A percentile compares a stretch with the other conserved stretches of the same genome.
Conservation (phyloP, 2,888 invertebrate genomes). For the Mechanitis messenoides region DNA sequence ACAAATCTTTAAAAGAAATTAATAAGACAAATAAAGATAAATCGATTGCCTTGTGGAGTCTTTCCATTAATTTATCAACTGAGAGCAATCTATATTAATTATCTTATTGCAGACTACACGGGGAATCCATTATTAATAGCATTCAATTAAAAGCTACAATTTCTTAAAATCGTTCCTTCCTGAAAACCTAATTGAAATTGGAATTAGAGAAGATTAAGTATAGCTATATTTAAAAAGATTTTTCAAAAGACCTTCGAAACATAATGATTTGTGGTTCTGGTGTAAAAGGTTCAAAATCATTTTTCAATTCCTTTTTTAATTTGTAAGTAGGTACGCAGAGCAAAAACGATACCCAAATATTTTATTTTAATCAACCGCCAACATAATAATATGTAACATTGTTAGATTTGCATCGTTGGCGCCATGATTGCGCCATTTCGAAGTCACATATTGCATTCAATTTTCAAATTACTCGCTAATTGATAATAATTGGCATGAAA, state of each 20-base stretch:
- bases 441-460: slow-evolving; percentile 57
- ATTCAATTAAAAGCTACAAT: slow-evolving; percentile 3
- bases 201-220: background rate
- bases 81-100: slow-evolving; percentile 3
- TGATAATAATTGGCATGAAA: slow-evolving; percentile 32
- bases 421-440: slow-evolving; percentile 54
- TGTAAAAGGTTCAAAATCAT: background rate
- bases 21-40: background rate
- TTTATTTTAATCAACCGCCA: slow-evolving; percentile 17
- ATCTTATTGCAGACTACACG: background rate
- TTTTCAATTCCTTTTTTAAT: background rate
- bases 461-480: slow-evolving; percentile 49
- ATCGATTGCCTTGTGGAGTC: background rate
- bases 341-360: too few species aligned
- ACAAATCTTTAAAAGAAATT: too few species aligned
- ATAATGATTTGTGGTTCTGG: background rate
- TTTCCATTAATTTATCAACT: slow-evolving; percentile 2
- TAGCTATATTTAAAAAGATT: too few species aligned
- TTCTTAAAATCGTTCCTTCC: slow-evolving; percentile 3
- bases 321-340: too few species aligned
- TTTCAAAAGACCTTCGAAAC: too few species aligned
- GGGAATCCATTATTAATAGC: slow-evolving; percentile 5
- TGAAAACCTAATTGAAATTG: background rate
- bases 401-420: slow-evolving; percentile 66
- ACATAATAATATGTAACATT: slow-evolving; percentile 49